Evolutionary conservation across 1,140 invertebrate species (phyloP).

Genomic region (Hyles euphorbiae): DNA sequence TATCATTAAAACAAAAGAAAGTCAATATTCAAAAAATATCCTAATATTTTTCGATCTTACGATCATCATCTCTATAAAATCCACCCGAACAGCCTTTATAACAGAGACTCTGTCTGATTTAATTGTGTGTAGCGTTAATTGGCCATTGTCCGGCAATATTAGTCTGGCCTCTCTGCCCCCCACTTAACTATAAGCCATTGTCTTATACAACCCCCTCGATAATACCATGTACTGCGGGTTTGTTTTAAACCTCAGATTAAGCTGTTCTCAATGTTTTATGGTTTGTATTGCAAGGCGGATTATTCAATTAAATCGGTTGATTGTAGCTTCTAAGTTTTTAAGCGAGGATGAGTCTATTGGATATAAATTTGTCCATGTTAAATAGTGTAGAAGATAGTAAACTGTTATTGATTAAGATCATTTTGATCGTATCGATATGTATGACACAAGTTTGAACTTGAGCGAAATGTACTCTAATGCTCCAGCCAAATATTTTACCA

Average conservation of each 20-base stretch:
- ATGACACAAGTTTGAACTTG: too few species aligned
- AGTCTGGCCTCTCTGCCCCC: conserved; percentile 46
- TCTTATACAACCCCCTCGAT: conserved; percentile 25
- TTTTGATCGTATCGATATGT: too few species aligned
- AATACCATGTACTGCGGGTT: conserved; percentile 1
- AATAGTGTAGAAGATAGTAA: too few species aligned
- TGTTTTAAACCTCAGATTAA: conserved; percentile 3
- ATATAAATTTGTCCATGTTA: too few species aligned
- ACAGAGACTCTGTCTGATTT: conserved; percentile 55
- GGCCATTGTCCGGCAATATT: conserved; percentile 65
- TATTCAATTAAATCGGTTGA: too few species aligned
- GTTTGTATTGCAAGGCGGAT: neutral
- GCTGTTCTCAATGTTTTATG: neutral
- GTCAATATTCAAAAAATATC: too few species aligned
- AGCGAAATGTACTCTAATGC: too few species aligned
- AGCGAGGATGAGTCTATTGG: too few species aligned
- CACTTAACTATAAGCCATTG: conserved; percentile 46
- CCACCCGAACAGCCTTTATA: conserved; percentile 36
- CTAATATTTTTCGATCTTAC: neutral
- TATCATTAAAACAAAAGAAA: too few species aligned
- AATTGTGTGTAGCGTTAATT: conserved; percentile 72
- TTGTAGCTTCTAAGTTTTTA: too few species aligned
- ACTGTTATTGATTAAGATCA: too few species aligned
- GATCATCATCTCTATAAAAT: conserved; percentile 38
- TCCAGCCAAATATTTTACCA: too few species aligned